Evolutionary conservation across 2,113 vertebrate species (phyloP), one percentile per base, ranked within the genome.

Genomic region (Etheostoma spectabile): DNA sequence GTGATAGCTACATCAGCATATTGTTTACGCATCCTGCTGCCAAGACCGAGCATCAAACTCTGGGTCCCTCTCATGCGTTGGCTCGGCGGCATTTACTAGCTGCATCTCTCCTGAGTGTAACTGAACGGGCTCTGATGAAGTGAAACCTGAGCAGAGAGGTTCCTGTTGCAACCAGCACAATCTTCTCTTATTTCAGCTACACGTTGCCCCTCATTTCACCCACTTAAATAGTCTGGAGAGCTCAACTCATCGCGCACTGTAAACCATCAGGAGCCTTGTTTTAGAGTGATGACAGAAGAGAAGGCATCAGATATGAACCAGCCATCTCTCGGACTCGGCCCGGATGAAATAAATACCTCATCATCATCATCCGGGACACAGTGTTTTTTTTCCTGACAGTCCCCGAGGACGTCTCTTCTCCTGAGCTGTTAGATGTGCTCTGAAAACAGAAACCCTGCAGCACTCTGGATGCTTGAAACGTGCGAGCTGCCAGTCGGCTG

Each of bases 401-500:
- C 77, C 71, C 70, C 0, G 55, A 87, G 71, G 85, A 82, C 1
- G 49, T 49, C 10, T 65, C 62, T 71, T n/a, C 78, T 81, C 65
- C 78, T 56, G 52, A 86, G 73, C 78, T 13, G 53, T 81, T 81
- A 75, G 80, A 84, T 89, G 83, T 84, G 27, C 61, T 83, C 69
- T 81, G 78, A 65, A 82, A 84, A 79, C 84, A 75, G 27, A 75
- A 74, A 60, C 45, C 65, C 81, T 55, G 70, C 78, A 84, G 70
- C 82, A 11, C 65, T 76, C 72, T 42, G 60, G 63, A 63, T 77
- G 72, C 74, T 60, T 65, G 83, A 72, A 51, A 57, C 6, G 69
- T 19, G 15, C 45, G 24, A 49, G 62, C 56, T 73, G 65, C 57
- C 59, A 69, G 63, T 53, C 46, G 24, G 8, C 5, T 63, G 55